These are phyloP conservation scores for Pyralis farinalis DNA, from an alignment of 2,888 invertebrate genomes.

Conservation along the genomic window DNA sequence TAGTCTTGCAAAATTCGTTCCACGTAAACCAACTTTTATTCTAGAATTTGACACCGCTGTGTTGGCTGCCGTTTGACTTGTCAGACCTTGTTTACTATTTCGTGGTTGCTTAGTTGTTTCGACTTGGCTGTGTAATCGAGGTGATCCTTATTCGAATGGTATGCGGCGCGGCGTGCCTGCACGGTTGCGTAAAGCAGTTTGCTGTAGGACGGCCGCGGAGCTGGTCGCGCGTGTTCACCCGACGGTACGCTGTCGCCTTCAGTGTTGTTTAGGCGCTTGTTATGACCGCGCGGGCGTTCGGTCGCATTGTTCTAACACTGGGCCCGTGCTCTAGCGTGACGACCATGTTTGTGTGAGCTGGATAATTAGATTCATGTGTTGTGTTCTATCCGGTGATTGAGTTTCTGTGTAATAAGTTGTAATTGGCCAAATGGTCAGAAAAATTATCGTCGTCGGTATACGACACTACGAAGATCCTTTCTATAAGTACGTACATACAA, in stretches of 20 bases:
- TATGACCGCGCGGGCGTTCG: conserved; percentile 48
- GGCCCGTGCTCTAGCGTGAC: conserved; percentile 41
- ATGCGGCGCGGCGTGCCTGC: conserved; percentile 55
- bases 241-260: conserved; percentile 26
- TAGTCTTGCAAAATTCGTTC: conserved; percentile 21
- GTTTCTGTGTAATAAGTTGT: conserved; percentile 37
- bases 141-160: conserved; percentile 71
- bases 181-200: conserved; percentile 58
- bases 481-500: conserved; percentile 57
- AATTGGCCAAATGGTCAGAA: conserved; percentile 64
- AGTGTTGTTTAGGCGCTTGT: conserved; percentile 45
- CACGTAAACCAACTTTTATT: conserved; percentile 27
- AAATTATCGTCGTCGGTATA: conserved; percentile 70
- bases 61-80: conserved; percentile 33
- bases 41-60: conserved; percentile 29
- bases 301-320: conserved; percentile 47
- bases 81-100: conserved; percentile 54
- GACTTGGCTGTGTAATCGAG: conserved; percentile 56
- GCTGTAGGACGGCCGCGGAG: conserved; percentile 41
- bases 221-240: conserved; percentile 44
- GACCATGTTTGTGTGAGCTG: conserved; percentile 49
- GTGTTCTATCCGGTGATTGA: conserved; percentile 39
- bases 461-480: conserved; percentile 73
- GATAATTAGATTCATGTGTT: conserved; percentile 42
- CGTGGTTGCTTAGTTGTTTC: conserved; percentile 53